Conservation (phyloP, 2,888 invertebrate genomes). For the Drepana falcataria region DNA sequence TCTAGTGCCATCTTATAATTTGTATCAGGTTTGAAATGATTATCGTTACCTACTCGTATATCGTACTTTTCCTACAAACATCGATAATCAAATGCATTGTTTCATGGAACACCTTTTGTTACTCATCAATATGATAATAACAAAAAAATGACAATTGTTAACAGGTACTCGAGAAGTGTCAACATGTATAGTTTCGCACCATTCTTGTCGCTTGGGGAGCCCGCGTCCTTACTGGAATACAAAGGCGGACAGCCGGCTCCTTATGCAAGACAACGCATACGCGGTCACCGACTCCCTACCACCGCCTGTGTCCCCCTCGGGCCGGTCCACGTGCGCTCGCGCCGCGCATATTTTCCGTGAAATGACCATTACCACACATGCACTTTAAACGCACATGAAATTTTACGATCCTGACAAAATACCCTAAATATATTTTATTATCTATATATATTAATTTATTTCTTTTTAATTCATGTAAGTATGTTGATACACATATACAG, state of each 20-base stretch:
- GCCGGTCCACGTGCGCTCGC: constrained; percentile 45
- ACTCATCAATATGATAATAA: constrained; percentile 54
- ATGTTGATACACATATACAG: too few relatives aligned
- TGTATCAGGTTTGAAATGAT: too few relatives aligned
- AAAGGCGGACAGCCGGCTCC: constrained; percentile 47
- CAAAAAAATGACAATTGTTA: constrained; percentile 63
- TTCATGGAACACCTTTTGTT: constrained; percentile 36
- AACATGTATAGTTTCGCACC: constrained; percentile 68
- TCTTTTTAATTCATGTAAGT: too few relatives aligned
- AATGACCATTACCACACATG: constrained; percentile 70
- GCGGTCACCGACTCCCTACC: constrained; percentile 66
- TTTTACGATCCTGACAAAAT: constrained; percentile 14
- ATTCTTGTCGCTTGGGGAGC: constrained; percentile 63
- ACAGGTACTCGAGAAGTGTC: constrained; percentile 53
- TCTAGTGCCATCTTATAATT: too few relatives aligned
- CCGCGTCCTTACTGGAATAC: constrained; percentile 63
- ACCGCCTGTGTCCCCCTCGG: constrained; percentile 17
- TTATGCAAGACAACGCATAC: constrained; percentile 63
- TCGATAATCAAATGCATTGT: constrained; percentile 31
- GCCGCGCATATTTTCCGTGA: constrained; percentile 53
- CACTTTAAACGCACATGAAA: constrained; percentile 41
- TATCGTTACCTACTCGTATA: too few relatives aligned
- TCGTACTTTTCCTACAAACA: constrained; percentile 11
- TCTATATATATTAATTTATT: too few relatives aligned
- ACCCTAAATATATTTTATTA: too few relatives aligned